A percentile compares a stretch with the other conserved stretches of the same genome.
Evolutionary conservation across 64 coral and sea anemone species (phyloP).

Genomic region (Pocillopora damicornis): DNA sequence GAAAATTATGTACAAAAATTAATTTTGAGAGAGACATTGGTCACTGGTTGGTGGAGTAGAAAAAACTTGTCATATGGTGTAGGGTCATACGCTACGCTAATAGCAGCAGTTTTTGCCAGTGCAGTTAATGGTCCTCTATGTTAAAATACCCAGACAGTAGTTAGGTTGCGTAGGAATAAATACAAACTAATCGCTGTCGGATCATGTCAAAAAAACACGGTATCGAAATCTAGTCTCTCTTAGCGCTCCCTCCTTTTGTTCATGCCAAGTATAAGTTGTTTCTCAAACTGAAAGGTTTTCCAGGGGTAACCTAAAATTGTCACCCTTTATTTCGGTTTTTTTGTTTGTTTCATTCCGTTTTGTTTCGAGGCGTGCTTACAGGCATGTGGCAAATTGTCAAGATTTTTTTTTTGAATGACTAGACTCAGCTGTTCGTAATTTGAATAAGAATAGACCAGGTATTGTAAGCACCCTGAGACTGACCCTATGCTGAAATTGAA

Average conservation of each 20-base stretch:
- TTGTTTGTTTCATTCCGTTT: background rate
- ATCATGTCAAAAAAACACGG: background rate
- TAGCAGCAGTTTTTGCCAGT: background rate
- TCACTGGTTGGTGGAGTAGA: no score
- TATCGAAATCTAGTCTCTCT: background rate
- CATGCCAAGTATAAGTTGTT: background rate
- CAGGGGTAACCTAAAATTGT: no score
- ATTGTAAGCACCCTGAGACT: background rate
- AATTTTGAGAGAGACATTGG: no score
- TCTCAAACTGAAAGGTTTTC: background rate
- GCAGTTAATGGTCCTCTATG: background rate
- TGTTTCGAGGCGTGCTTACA: background rate
- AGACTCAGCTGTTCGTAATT: slow-evolving; percentile 2
- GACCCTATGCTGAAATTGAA: background rate
- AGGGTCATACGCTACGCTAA: background rate
- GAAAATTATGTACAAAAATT: no score
- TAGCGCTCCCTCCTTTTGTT: background rate
- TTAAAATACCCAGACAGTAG: background rate
- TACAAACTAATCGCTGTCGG: background rate
- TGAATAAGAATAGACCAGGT: background rate
- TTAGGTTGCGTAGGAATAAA: background rate
- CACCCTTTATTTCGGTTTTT: background rate
- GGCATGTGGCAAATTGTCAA: background rate
- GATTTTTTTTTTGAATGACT: background rate
- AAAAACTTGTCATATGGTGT: no score